Percentiles rank a stretch among this genome's conserved stretches.
Conservation (phyloP, 2,888 invertebrate genomes). For the Pardosa pseudoannulata region DNA sequence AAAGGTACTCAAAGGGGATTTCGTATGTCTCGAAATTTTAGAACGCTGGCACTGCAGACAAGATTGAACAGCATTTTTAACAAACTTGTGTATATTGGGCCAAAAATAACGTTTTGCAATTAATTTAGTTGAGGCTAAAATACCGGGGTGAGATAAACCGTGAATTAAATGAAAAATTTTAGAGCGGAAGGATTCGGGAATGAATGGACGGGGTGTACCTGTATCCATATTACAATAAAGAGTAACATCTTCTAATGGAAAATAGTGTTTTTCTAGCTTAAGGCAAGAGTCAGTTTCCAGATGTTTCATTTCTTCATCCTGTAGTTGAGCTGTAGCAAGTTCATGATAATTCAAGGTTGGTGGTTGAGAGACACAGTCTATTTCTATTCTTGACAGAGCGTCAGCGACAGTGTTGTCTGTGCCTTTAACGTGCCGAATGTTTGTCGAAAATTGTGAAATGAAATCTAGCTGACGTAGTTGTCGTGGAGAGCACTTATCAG, state of each 20-base stretch:
- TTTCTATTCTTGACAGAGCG: no score
- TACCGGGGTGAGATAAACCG: slow-evolving; percentile 1
- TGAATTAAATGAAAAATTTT: background rate
- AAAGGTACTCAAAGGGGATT: no score
- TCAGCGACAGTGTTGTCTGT: no score
- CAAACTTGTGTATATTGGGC: no score
- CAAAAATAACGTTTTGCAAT: no score
- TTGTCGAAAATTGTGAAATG: slow-evolving; percentile 77
- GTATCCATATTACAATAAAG: background rate
- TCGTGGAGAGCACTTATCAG: slow-evolving; percentile 75
- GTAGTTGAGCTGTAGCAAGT: slow-evolving; percentile 26
- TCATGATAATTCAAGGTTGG: no score
- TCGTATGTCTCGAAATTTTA: slow-evolving; percentile 14
- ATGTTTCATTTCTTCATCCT: slow-evolving; percentile 19
- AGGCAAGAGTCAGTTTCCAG: background rate
- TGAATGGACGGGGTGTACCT: background rate
- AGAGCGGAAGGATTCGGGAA: background rate
- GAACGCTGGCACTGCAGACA: slow-evolving; percentile 26
- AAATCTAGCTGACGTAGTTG: slow-evolving; percentile 76
- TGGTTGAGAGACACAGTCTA: no score
- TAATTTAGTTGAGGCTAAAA: background rate
- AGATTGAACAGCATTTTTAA: background rate
- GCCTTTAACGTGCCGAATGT: no score
- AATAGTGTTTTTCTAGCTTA: background rate
- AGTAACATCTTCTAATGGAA: no score